phyloP scores from a whole-genome alignment of 2,888 invertebrate species.

The Tuberolachnus salignus region DNA sequence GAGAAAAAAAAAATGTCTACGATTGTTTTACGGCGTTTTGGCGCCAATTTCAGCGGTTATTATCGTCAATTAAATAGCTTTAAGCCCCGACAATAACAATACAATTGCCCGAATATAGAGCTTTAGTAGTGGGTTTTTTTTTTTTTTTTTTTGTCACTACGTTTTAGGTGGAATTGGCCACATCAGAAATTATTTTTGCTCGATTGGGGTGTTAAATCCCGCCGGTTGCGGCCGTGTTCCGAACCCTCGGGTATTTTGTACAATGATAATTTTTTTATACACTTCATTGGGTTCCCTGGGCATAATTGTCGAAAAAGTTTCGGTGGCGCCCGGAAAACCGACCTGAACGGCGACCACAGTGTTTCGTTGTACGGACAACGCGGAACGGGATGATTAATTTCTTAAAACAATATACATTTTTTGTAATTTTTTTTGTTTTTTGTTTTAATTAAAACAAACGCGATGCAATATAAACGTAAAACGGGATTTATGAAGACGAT shows the following conservation, averaged over 20 bases:
- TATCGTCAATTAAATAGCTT: no score
- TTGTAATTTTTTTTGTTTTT: not conserved
- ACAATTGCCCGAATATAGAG: no score
- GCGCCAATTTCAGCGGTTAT: no score
- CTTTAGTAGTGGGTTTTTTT: no score
- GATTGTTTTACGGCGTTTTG: no score
- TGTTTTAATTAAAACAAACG: no score
- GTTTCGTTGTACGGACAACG: not conserved
- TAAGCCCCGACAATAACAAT: no score
- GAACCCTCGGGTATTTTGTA: slow-evolving; percentile 13
- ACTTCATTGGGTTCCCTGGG: slow-evolving; percentile 47
- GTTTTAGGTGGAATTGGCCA: not conserved
- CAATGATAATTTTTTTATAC: slow-evolving; percentile 15
- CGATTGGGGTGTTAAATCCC: slow-evolving; percentile 30
- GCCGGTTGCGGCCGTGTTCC: slow-evolving; percentile 19
- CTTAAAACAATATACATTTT: not conserved
- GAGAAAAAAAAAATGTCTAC: no score
- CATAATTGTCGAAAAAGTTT: slow-evolving; percentile 50
- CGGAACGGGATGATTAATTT: slow-evolving; percentile 24
- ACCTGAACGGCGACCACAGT: slow-evolving; percentile 37
- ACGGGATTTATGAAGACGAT: no score
- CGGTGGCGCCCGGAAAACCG: slow-evolving; percentile 34
- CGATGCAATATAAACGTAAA: not conserved
- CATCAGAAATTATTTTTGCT: slow-evolving; percentile 31
- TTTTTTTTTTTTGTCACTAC: slow-evolving; percentile 17